These are phyloP conservation scores for Sanderia malayensis DNA, from an alignment of 30 jellyfish, hydroid and myxozoan species.

Conservation along the genomic window DNA sequence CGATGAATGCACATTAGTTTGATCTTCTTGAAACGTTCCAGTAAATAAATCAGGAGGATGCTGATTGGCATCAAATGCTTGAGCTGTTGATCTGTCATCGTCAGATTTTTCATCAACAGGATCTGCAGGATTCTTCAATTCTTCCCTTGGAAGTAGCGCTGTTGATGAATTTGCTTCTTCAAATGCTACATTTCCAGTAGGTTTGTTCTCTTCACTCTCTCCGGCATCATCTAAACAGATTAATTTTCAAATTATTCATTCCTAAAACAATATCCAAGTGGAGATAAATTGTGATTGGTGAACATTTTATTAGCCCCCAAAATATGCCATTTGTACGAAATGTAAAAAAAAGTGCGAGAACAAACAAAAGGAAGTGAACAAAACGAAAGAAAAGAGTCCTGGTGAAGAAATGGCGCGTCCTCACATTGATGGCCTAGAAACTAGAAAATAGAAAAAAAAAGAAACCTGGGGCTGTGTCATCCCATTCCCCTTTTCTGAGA, in stretches of 20 bases:
- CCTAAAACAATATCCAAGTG: too few relatives aligned
- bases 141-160: background rate
- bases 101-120: background rate
- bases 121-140: background rate
- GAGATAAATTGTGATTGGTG: too few relatives aligned
- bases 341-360: background rate
- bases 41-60: constrained; percentile 62
- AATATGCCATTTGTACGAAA: background rate
- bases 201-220: constrained; percentile 7
- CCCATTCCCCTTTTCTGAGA: constrained; percentile 51
- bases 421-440: constrained; percentile 66
- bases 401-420: constrained; percentile 81
- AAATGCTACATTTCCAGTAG: background rate
- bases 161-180: background rate
- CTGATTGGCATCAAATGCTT: constrained; percentile 43
- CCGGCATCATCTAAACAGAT: background rate
- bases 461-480: constrained; percentile 44
- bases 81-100: background rate
- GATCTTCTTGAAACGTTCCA: constrained; percentile 59
- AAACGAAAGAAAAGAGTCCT: constrained; percentile 20
- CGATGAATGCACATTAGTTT: constrained; percentile 6
- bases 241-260: background rate
- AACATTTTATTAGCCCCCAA: too few relatives aligned
- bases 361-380: background rate
- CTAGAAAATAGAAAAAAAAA: constrained; percentile 54